Percentiles rank a stretch among this genome's conserved stretches.
Evolutionary conservation across 2,113 vertebrate species (phyloP).

Genomic region (Podiceps cristatus): DNA sequence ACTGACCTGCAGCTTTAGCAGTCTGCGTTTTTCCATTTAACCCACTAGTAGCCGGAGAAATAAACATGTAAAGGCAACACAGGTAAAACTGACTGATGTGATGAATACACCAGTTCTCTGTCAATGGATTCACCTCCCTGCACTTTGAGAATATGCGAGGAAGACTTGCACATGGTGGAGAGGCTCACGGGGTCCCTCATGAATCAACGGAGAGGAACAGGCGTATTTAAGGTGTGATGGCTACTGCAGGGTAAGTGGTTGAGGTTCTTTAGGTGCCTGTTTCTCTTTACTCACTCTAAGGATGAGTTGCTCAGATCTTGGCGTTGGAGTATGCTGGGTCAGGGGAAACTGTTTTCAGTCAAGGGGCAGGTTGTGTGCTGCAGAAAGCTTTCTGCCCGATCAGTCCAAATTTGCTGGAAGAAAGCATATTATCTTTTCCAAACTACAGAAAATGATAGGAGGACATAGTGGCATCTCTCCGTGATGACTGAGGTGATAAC

Average conservation of each 20-base stretch:
- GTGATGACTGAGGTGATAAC: not conserved
- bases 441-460: rapidly evolving
- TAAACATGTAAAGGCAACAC: not conserved
- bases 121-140: not conserved
- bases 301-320: not conserved
- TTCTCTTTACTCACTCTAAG: not conserved
- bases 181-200: not conserved
- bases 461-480: not conserved
- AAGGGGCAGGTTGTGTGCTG: not conserved
- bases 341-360: not conserved
- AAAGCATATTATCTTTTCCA: not conserved
- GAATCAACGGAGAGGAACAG: not conserved
- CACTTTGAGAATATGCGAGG: rapidly evolving
- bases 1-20: not conserved
- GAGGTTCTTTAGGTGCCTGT: not conserved
- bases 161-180: not conserved
- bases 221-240: not conserved
- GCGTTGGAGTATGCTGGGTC: rapidly evolving
- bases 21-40: not conserved
- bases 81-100: not conserved
- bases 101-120: not conserved
- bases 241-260: not conserved
- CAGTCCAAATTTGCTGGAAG: not conserved
- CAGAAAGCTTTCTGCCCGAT: not conserved
- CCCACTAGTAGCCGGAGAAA: not conserved